A percentile compares a stretch with the other conserved stretches of the same genome.
phyloP scores from a whole-genome alignment of 2,113 vertebrate species.

The Prolemur simus region DNA sequence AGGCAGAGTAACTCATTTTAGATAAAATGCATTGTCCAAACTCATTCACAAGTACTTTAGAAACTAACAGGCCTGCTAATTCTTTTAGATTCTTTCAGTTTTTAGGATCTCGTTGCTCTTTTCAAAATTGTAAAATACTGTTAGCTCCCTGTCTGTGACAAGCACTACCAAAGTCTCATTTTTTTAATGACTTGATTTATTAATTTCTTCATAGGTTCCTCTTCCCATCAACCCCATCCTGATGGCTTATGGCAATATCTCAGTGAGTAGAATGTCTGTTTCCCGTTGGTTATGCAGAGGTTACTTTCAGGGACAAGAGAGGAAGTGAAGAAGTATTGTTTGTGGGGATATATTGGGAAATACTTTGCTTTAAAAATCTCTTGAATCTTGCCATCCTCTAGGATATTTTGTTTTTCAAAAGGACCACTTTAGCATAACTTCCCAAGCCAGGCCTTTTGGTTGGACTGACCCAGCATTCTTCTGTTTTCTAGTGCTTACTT shows the following conservation, averaged over 20 bases:
- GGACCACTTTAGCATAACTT: not conserved
- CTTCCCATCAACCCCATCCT: constrained; percentile 92
- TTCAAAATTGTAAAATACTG: not conserved
- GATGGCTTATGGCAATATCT: constrained; percentile 90
- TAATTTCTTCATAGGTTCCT: constrained; percentile 88
- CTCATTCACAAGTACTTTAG: not conserved
- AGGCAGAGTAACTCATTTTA: not conserved
- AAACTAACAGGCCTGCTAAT: not conserved
- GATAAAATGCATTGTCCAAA: not conserved
- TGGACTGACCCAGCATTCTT: not conserved
- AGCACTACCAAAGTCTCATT: not conserved
- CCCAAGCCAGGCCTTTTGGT: not conserved
- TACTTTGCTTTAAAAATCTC: not conserved
- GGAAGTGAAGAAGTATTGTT: not conserved
- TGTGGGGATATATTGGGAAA: not conserved
- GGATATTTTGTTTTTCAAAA: constrained; percentile 11
- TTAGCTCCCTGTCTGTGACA: not conserved
- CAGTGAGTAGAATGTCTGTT: constrained; percentile 86
- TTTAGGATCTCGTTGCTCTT: not conserved
- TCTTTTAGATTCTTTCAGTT: not conserved
- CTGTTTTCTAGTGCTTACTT: not conserved
- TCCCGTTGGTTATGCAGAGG: not conserved
- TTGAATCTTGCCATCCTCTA: not conserved
- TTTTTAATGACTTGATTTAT: not conserved
- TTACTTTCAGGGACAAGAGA: not conserved